phyloP scores from a whole-genome alignment of 2,888 invertebrate species.

The Brassicogethes aeneus region DNA sequence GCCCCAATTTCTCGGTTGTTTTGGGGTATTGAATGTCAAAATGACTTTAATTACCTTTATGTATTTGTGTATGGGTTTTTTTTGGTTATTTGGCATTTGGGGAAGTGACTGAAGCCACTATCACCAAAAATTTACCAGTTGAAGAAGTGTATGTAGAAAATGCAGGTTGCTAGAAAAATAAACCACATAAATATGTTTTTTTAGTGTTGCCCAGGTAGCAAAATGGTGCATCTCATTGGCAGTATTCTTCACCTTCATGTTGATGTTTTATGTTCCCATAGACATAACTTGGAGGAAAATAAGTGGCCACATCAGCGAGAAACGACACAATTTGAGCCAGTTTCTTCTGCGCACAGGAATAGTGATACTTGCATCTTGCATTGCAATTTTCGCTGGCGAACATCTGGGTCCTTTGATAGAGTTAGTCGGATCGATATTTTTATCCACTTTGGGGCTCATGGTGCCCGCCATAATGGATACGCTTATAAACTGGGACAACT shows the following conservation, averaged over 20 bases:
- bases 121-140: slow-evolving; percentile 75
- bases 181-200: slow-evolving; percentile 8
- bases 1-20: slow-evolving; percentile 68
- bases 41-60: slow-evolving; percentile 74
- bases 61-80: slow-evolving; percentile 77
- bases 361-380: slow-evolving; percentile 49
- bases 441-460: slow-evolving; percentile 58
- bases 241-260: slow-evolving; percentile 85
- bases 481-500: slow-evolving; percentile 58
- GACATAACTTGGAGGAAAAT: slow-evolving; percentile 81
- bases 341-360: slow-evolving; percentile 44
- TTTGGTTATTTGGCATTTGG: slow-evolving; percentile 87
- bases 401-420: slow-evolving; percentile 81
- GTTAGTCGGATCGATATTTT: slow-evolving; percentile 71
- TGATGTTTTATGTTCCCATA: slow-evolving; percentile 92
- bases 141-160: slow-evolving; percentile 52
- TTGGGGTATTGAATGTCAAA: slow-evolving; percentile 79
- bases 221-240: slow-evolving; percentile 80
- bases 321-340: slow-evolving; percentile 48
- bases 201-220: slow-evolving; percentile 65
- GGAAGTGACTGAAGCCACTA: slow-evolving; percentile 57
- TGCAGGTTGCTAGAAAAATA: too few relatives aligned
- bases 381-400: slow-evolving; percentile 56
- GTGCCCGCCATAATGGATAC: slow-evolving; percentile 68
- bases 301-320: slow-evolving; percentile 43